These are phyloP conservation scores for Oenanthe melanoleuca DNA, from an alignment of 2,113 vertebrate genomes.

Conservation along the genomic window DNA sequence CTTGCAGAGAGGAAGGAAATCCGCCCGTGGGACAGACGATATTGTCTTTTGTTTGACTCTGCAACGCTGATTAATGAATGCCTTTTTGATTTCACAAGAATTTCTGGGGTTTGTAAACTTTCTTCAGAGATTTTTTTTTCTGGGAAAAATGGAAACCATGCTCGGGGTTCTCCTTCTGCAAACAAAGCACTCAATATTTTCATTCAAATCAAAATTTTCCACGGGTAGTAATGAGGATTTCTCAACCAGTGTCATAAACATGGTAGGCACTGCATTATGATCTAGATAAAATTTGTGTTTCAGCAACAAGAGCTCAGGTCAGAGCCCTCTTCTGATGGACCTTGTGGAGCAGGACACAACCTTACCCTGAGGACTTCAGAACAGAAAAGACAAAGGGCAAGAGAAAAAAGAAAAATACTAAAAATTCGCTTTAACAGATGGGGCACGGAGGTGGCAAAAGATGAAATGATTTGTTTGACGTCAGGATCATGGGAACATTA, in stretches of 20 bases:
- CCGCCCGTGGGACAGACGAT: neutral
- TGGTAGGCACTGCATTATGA: neutral
- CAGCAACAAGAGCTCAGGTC: neutral
- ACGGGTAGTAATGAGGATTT: neutral
- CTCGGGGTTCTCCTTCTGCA: neutral
- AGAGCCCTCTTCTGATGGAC: neutral
- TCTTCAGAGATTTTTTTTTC: constrained; percentile 37
- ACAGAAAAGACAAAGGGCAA: neutral
- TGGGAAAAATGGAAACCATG: neutral
- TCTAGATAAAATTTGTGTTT: neutral
- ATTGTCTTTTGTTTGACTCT: constrained; percentile 50
- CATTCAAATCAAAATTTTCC: constrained; percentile 3
- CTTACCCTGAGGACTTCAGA: neutral
- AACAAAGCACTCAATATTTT: neutral
- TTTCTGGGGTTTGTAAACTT: constrained; percentile 54
- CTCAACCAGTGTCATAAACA: neutral
- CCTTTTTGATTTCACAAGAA: constrained; percentile 59
- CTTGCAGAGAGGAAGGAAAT: constrained; percentile 39
- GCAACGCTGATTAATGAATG: constrained; percentile 9
- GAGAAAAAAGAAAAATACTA: neutral
- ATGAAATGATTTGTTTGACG: constrained; percentile 26
- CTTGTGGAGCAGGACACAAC: neutral
- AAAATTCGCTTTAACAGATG: constrained; percentile 1
- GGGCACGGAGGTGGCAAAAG: constrained; percentile 31
- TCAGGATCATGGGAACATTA: constrained; percentile 5